A percentile compares a stretch with the other conserved stretches of the same genome.
phyloP scores from a whole-genome alignment of 2,888 invertebrate genomes.

The Lamellibrachia columna region DNA sequence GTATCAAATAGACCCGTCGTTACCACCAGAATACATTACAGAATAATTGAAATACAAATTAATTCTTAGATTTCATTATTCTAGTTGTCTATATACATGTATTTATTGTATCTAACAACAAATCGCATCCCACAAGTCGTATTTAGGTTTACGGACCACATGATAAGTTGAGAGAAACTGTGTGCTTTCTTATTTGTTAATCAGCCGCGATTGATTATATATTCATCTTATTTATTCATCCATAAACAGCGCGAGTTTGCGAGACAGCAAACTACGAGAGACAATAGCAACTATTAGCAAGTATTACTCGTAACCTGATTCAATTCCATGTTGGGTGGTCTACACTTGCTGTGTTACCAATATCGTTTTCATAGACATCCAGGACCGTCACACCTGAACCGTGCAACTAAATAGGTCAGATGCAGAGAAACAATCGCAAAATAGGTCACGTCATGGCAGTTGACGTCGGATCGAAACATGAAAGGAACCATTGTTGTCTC shows the following conservation, averaged over 20 bases:
- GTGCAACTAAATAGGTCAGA: too few species aligned
- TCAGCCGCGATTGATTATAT: background rate
- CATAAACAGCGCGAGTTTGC: background rate
- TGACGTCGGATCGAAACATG: background rate
- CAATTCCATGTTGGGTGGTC: too few species aligned
- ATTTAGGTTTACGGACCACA: background rate
- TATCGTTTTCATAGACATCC: too few species aligned
- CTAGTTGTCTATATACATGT: background rate
- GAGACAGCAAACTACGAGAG: background rate
- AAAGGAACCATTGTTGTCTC: background rate
- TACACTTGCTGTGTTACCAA: background rate
- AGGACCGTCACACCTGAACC: too few species aligned
- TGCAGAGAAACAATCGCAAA: too few species aligned
- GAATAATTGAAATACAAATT: background rate
- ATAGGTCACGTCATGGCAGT: too few species aligned
- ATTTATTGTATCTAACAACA: too few species aligned
- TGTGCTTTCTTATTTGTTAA: background rate
- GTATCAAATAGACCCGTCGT: too few species aligned
- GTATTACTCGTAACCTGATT: background rate
- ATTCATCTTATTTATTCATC: background rate
- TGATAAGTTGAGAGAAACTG: background rate
- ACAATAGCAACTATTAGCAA: background rate
- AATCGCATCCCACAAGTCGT: background rate
- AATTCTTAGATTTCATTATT: background rate
- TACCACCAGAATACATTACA: background rate